These are phyloP conservation scores for Pangasius djambal DNA, from an alignment of 2,797 vertebrate species.

Conservation along the genomic window DNA sequence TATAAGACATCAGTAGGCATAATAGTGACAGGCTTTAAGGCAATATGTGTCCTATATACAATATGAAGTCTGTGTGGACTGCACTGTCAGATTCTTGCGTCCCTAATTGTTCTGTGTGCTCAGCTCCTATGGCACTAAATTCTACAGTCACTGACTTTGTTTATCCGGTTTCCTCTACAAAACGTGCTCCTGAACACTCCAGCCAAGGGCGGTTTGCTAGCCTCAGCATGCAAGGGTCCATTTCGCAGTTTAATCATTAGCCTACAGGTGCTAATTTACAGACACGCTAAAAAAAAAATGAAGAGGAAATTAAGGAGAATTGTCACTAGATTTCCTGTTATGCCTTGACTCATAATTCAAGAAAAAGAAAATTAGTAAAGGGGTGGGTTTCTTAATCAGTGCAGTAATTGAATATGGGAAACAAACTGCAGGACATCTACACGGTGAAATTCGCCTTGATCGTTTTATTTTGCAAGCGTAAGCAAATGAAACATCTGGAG, in stretches of 20 bases:
- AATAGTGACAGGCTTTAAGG: not conserved
- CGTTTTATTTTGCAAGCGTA: slow-evolving; percentile 15
- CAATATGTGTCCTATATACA: not conserved
- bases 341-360: not conserved
- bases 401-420: not conserved
- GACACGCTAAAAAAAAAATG: not conserved
- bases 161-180: slow-evolving; percentile 25
- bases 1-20: not conserved
- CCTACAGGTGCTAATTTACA: slow-evolving; percentile 19
- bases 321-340: slow-evolving; percentile 1
- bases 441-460: not conserved
- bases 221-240: slow-evolving; percentile 40
- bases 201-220: slow-evolving; percentile 6
- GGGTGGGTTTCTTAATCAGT: not conserved
- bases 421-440: not conserved
- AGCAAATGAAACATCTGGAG: slow-evolving; percentile 32
- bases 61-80: not conserved
- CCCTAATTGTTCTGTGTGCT: not conserved
- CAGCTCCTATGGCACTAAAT: not conserved
- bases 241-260: slow-evolving; percentile 51
- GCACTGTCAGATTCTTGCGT: not conserved
- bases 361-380: not conserved
- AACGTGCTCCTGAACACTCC: slow-evolving; percentile 17
- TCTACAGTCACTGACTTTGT: slow-evolving; percentile 9
- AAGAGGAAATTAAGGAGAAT: not conserved